These are phyloP conservation scores for Tenthredo mesomela DNA, from an alignment of 2,888 invertebrate species.

Conservation along the genomic window DNA sequence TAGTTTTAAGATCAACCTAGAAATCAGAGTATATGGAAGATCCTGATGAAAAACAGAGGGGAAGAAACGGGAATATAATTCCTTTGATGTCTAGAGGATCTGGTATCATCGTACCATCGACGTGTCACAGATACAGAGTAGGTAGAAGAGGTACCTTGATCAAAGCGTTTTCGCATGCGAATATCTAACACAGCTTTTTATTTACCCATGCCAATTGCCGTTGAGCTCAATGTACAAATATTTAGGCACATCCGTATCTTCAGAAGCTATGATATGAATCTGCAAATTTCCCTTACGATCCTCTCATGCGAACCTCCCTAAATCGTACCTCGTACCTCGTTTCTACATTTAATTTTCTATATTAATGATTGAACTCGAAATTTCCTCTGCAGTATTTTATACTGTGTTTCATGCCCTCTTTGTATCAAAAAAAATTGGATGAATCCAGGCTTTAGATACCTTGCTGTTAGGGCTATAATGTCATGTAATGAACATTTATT, in stretches of 20 bases:
- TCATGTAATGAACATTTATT: neutral
- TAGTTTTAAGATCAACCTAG: neutral
- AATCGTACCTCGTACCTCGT: neutral
- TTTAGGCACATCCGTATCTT: neutral
- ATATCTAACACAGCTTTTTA: conserved; percentile 13
- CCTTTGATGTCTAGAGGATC: conserved; percentile 35
- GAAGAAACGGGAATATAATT: conserved; percentile 6
- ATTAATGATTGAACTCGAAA: neutral
- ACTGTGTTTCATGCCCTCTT: neutral
- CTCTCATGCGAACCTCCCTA: neutral
- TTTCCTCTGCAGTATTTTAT: neutral
- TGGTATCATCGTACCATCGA: conserved; percentile 22
- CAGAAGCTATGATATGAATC: neutral
- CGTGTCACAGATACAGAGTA: conserved; percentile 7
- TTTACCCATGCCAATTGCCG: neutral
- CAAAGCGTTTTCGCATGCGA: conserved; percentile 23
- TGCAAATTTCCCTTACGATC: neutral
- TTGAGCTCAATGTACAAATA: conserved; percentile 9
- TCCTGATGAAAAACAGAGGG: neutral
- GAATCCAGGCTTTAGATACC: no score
- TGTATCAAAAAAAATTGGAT: no score
- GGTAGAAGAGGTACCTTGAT: conserved; percentile 23
- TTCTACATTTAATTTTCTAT: neutral
- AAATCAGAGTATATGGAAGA: neutral
- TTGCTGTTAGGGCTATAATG: neutral